Base-by-base conservation (phyloP, 1,140 invertebrate species). In the Lordiphosa stackelbergi region DNA sequence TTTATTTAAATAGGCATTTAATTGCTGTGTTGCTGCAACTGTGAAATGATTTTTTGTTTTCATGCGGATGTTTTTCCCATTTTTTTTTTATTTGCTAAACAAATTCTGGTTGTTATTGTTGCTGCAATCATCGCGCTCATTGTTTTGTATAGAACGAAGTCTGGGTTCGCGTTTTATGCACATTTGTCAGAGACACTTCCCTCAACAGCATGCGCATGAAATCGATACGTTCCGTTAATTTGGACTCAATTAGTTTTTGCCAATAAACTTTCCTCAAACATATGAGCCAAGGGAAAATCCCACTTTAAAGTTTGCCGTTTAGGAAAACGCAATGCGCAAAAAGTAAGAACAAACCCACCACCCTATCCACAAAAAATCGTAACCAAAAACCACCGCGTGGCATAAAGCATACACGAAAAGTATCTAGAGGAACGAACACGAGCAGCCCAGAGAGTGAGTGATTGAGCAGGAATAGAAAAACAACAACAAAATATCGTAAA, bases 311-410 rank as follows among this genome's bases (percentile, higher is more conserved):
- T 28, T 45, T 11, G 16, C 34, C 46, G 66, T 10, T 24, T 13
- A 5, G 13, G 60, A 58, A 72, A 78, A 73, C 54, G 72, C 71
- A 79, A 83, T 83, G 75, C 75, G 75, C 75, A 81, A 83, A 74
- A 77, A 53, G 58, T 62, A 49, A 47, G 46, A 51, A 69, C n/a
- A 54, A 73, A 63, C 41, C 38, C 37, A 65, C 54, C 60, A 31
- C 56, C 46, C 36, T 35, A 48, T 31, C 9, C 35, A 53, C 22
- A 46, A 37, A 34, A 60, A 13, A 47, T 53, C 46, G 53, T 63
- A 46, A 53, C 36, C 40, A 54, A 66, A 66, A 71, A 48, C 57
- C 66, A 72, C 64, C 58, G 73, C 73, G 65, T 77, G 73, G 45
- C 70, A 45, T 13, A 16, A 7, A 41, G 28, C 38, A 41, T 16